These are phyloP conservation scores for Drosophila dunni DNA, from an alignment of 1,140 invertebrate genomes.

Conservation along the genomic window DNA sequence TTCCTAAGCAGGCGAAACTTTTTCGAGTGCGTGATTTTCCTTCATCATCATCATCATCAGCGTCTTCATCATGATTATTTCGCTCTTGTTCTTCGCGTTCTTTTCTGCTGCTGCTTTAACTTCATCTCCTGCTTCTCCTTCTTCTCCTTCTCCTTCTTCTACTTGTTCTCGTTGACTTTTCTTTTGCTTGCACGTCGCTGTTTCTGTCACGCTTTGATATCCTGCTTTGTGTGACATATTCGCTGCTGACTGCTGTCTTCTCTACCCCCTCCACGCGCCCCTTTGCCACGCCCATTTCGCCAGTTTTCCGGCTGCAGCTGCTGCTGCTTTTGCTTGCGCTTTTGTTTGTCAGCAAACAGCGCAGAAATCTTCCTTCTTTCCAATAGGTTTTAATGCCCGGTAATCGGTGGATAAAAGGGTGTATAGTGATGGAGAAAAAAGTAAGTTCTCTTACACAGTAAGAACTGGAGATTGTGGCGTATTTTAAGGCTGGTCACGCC, in stretches of 20 bases:
- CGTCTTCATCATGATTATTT: not conserved
- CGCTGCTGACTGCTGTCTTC: constrained; percentile 43
- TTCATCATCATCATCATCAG: constrained; percentile 10
- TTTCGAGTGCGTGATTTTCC: constrained; percentile 59
- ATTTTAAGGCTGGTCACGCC: no score
- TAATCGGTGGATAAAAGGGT: no score
- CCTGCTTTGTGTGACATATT: constrained; percentile 69
- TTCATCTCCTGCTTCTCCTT: not conserved
- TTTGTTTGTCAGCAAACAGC: constrained; percentile 55
- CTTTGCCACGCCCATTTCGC: not conserved
- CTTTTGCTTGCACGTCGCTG: constrained; percentile 42
- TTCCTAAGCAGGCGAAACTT: constrained; percentile 59
- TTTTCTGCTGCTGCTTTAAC: not conserved
- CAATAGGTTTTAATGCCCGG: constrained; percentile 25
- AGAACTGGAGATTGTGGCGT: no score
- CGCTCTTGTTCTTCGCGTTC: not conserved
- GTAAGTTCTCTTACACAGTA: no score
- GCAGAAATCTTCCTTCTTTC: constrained; percentile 38
- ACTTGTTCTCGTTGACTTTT: constrained; percentile 11
- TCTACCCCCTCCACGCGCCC: not conserved
- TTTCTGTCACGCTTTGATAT: constrained; percentile 74
- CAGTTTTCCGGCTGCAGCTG: constrained; percentile 17
- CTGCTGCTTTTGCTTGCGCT: constrained; percentile 53
- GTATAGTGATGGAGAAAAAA: no score
- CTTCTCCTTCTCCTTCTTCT: constrained; percentile 5